phyloP scores from a whole-genome alignment of 2,888 invertebrate genomes.

The Mythimna ferrago region DNA sequence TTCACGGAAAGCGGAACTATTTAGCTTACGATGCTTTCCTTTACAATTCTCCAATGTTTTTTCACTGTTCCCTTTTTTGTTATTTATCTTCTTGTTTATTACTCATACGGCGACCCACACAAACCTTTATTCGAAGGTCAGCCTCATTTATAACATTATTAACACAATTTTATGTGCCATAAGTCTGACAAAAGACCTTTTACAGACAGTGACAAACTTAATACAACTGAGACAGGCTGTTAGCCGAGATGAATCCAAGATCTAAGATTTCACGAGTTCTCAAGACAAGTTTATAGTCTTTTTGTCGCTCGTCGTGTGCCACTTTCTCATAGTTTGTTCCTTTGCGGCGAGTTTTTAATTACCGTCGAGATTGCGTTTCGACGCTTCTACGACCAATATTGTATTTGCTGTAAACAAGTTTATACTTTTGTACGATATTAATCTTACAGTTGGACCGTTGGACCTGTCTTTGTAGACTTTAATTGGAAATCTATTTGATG shows the following conservation, averaged over 20 bases:
- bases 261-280: slow-evolving; percentile 48
- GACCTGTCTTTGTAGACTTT: slow-evolving; percentile 25
- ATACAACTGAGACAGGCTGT: slow-evolving; percentile 25
- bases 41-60: not conserved
- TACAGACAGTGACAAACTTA: slow-evolving; percentile 6
- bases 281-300: slow-evolving; percentile 36
- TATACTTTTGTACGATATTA: slow-evolving; percentile 65
- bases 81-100: not conserved
- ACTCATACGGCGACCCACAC: not conserved
- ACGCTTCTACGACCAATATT: slow-evolving; percentile 62
- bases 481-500: slow-evolving; percentile 38
- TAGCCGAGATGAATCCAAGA: slow-evolving; percentile 32
- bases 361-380: slow-evolving; percentile 73
- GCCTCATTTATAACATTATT: slow-evolving; percentile 5
- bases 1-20: slow-evolving; percentile 26
- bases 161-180: slow-evolving; percentile 2
- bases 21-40: not conserved
- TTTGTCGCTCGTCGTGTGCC: slow-evolving; percentile 49
- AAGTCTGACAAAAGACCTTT: slow-evolving; percentile 5
- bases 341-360: slow-evolving; percentile 79
- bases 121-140: not conserved
- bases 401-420: slow-evolving; percentile 71
- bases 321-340: slow-evolving; percentile 61
- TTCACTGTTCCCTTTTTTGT: not conserved
- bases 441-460: slow-evolving; percentile 47